Base-by-base conservation (phyloP, 2,113 vertebrate genomes). In the Sprattus sprattus region DNA sequence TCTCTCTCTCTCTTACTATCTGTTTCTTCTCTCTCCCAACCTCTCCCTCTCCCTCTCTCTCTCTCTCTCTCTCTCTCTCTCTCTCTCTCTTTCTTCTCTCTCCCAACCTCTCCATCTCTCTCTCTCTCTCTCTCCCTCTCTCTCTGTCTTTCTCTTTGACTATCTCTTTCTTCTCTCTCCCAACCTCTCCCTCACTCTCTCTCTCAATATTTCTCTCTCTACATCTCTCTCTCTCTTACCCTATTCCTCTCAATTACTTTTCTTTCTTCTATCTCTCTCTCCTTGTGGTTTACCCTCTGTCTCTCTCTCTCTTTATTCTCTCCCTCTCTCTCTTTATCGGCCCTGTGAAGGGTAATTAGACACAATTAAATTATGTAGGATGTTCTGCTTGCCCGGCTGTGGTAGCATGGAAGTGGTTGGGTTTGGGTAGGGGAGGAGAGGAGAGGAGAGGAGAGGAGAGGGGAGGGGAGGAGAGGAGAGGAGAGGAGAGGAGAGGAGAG, bases 1-100 rank as follows among this genome's bases (percentile, higher is more conserved):
- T 78, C 71, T 78, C 10, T 39, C 71, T 78, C 71, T 78, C 32
- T 78, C 39, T n/a, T n/a, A n/a, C n/a, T n/a, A n/a, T n/a, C n/a
- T n/a, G n/a, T 22, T 64, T 1, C n/a, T 22, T 64, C 57, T 64
- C 6, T 4, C 57, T 49, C 47, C n/a, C 67, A 39, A 9, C 39
- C 28, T 16, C 28, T 28, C 64, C 10, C 64, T 11, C 28, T 28
- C 28, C 10, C 13, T 10, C 11, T 71, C 64, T 32, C 7, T 28
- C 10, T 75, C 11, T 75, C 11, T 13, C 8, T 39, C 28, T 39
- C 28, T 75, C 15, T 28, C 13, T 3, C 67, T 75, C 67, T 10
- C 9, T 15, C 2, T 75, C 67, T 9, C 8, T 75, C 67, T 75
- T 32, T 32, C 9, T 32, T 75, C 67, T 75, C 67, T 16, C 28